Percentiles rank a stretch among this genome's conserved stretches.
Conservation (phyloP, 2,888 invertebrate genomes). For the Andrena flavipes region DNA sequence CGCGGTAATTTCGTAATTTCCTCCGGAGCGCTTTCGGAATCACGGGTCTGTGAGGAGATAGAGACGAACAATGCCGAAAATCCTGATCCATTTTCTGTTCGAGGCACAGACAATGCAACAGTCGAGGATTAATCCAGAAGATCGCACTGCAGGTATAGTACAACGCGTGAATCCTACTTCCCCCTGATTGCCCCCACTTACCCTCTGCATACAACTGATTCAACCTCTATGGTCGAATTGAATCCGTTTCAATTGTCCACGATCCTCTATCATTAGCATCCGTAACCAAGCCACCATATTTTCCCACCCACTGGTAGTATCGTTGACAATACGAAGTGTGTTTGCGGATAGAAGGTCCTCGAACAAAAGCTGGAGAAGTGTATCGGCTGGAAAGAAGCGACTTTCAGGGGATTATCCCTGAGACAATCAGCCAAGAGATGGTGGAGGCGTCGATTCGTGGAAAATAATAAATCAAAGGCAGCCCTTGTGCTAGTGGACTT, state of each 20-base stretch:
- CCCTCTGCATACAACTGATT: not conserved
- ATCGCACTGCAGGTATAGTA: conserved; percentile 40
- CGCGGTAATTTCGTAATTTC: conserved; percentile 19
- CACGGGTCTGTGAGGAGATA: not conserved
- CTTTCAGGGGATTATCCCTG: conserved; percentile 18
- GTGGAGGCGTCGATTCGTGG: not conserved
- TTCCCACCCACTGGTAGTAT: not conserved
- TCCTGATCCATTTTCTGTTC: conserved; percentile 45
- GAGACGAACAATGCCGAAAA: conserved; percentile 37
- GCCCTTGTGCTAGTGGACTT: not conserved
- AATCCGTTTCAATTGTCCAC: conserved; percentile 57
- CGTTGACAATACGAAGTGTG: conserved; percentile 15
- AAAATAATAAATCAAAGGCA: conserved; percentile 25
- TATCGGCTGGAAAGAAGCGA: not conserved
- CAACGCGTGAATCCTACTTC: conserved; percentile 54
- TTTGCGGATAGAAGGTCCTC: not conserved
- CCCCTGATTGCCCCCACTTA: not conserved
- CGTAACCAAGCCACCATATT: conserved; percentile 43
- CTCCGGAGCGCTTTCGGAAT: conserved; percentile 1
- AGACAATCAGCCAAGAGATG: conserved; percentile 11
- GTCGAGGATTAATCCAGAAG: conserved; percentile 50
- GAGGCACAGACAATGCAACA: conserved; percentile 32
- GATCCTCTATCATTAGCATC: conserved; percentile 49
- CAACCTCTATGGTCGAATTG: not conserved
- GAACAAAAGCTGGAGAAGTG: not conserved